Evolutionary conservation across 2,113 vertebrate genomes (phyloP).

Genomic region (Vulpes vulpes): DNA sequence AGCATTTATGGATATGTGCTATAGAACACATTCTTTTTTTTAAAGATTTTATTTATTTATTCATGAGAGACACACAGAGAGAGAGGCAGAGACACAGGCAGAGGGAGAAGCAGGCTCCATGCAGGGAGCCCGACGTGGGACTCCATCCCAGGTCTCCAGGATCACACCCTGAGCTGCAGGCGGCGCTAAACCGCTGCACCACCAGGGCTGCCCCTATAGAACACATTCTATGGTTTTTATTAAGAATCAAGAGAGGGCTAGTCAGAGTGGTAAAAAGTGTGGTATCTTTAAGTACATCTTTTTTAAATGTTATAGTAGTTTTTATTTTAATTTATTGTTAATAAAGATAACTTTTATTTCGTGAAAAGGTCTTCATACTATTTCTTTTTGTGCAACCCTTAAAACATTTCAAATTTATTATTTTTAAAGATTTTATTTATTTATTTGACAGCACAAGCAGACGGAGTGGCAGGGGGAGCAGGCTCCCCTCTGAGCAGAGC

Average conservation of each 20-base stretch:
- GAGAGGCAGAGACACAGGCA: too few species aligned
- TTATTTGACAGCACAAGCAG: too few species aligned
- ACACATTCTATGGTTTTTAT: background rate
- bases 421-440: background rate
- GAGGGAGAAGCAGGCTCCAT: too few species aligned
- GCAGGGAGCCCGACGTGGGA: too few species aligned
- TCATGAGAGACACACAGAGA: too few species aligned
- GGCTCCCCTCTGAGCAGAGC: too few species aligned
- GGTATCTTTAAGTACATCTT: background rate
- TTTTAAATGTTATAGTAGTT: background rate
- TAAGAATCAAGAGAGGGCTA: conserved; percentile 1
- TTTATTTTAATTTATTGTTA: background rate
- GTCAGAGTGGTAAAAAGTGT: background rate
- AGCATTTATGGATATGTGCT: background rate
- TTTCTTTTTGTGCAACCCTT: background rate
- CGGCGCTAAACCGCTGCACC: too few species aligned
- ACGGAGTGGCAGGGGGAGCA: too few species aligned
- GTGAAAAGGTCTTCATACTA: background rate
- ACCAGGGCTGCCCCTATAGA: background rate
- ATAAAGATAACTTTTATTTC: background rate
- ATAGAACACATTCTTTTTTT: background rate
- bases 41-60: too few species aligned
- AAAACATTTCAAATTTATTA: background rate
- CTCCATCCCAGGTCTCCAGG: too few species aligned
- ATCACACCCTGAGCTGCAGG: too few species aligned